phyloP scores from a whole-genome alignment of 2,888 invertebrate species.

The Dryomyza anilis region DNA sequence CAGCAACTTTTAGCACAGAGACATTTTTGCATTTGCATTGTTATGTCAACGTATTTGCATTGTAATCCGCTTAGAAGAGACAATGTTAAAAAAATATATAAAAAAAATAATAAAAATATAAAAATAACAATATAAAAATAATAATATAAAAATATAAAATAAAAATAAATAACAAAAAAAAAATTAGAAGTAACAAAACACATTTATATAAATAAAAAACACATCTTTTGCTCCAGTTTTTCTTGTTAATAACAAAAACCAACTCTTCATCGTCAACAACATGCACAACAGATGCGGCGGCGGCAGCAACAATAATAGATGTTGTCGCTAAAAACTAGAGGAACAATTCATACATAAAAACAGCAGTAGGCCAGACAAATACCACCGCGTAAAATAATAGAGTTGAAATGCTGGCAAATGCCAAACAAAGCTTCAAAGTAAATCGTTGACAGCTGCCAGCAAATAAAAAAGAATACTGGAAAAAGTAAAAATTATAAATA shows the following conservation, averaged over 20 bases:
- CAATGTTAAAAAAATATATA: too few relatives aligned
- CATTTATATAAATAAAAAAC: too few relatives aligned
- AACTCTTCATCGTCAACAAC: background rate
- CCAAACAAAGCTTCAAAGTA: too few relatives aligned
- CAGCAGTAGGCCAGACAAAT: background rate
- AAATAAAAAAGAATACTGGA: too few relatives aligned
- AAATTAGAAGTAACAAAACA: background rate
- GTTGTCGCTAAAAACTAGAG: background rate
- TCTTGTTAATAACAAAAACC: conserved; percentile 7
- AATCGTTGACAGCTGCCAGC: too few relatives aligned
- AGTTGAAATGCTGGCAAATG: background rate
- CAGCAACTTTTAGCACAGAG: too few relatives aligned
- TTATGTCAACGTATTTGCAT: background rate
- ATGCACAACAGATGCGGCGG: background rate
- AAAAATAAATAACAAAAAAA: background rate
- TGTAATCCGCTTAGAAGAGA: conserved; percentile 9
- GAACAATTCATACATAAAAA: too few relatives aligned
- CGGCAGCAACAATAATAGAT: background rate
- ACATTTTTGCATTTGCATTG: too few relatives aligned
- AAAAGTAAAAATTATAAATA: too few relatives aligned
- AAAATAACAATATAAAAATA: too few relatives aligned
- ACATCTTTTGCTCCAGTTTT: conserved; percentile 15
- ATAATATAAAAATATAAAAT: too few relatives aligned
- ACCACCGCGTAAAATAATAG: background rate
- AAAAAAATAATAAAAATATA: too few relatives aligned